Evolutionary conservation across 64 coral and sea anemone genomes (phyloP), one percentile per base, ranked within the genome.

Genomic region (Porites australiensis): DNA sequence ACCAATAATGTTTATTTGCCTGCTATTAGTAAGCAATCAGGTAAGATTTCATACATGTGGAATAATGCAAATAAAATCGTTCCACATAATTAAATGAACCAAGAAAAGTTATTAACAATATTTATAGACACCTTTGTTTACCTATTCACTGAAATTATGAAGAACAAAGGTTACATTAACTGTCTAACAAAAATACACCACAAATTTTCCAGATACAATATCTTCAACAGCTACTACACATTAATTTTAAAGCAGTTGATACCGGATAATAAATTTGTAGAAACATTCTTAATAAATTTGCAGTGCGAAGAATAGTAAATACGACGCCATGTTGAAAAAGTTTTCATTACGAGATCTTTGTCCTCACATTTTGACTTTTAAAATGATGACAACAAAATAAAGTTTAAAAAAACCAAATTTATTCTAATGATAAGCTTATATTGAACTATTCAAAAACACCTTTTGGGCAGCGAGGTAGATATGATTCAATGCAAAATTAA

Each of bases 171-270:
- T 6, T 10, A 72, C 10, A 37, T 72, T 20, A 50, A 18, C 18
- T 4, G 27, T 18, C 6, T 49, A 13, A 15, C 46, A 50, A 18
- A 3, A 16, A 13, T 50, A 15, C 7, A 12, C 4, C 14, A 19
- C 73, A 75, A 19, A 75, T 52, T 75, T 75, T 75, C 73, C 47
- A 50, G 14, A 75, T 75, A 2, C 43, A 75, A 18, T 75, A 75
- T 75, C 50, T 75, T 75, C 6, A 75, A 75, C 50, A 45, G 16
- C 44, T 47, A 74, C 5, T 45, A 45, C 43, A 12, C 14, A 4
- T 50, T n/a, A 75, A 7, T 70, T 70, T 22, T 70, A 27, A 70
- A 11, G 11, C 53, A 5, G 11, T 11, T 55, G 5, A 55, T 15
- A 15, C 72, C 45, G 16, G 3, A 69, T 37, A 37, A 37, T 37